Conservation (phyloP, 2,888 invertebrate genomes). For the Creontiades dilutus region DNA sequence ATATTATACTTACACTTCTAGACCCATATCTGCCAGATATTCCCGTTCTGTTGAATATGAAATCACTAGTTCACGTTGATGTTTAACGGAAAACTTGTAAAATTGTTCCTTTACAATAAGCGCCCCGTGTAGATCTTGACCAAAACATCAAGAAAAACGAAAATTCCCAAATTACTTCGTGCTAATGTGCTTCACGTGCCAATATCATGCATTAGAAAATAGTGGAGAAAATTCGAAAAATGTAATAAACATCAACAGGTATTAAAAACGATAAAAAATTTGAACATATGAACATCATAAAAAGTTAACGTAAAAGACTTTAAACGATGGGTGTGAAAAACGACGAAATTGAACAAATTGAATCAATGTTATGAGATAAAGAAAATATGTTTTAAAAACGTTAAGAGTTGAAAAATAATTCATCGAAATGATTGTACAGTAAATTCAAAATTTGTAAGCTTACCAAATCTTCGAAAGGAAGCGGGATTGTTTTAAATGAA, state of each 20-base stretch:
- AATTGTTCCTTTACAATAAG: too few relatives aligned
- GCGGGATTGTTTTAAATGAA: neutral
- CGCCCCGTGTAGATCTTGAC: too few relatives aligned
- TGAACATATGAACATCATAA: neutral
- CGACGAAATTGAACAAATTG: too few relatives aligned
- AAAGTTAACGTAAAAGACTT: too few relatives aligned
- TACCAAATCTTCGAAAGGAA: conserved; percentile 8
- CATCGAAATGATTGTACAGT: neutral
- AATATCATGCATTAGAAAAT: neutral
- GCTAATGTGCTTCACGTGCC: neutral
- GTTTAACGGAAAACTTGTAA: too few relatives aligned
- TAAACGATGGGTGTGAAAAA: too few relatives aligned
- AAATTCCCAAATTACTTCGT: neutral
- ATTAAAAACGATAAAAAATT: neutral
- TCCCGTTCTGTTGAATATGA: too few relatives aligned
- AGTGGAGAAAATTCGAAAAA: neutral
- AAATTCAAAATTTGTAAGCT: conserved; percentile 22
- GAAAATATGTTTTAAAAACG: neutral
- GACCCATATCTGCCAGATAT: too few relatives aligned
- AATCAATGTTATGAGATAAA: neutral
- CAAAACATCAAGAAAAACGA: neutral
- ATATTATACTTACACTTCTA: too few relatives aligned
- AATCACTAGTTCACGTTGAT: too few relatives aligned
- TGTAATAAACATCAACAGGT: conserved; percentile 6
- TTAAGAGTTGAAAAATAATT: neutral